phyloP scores from a whole-genome alignment of 2,113 vertebrate genomes.

The Callionymus lyra region DNA sequence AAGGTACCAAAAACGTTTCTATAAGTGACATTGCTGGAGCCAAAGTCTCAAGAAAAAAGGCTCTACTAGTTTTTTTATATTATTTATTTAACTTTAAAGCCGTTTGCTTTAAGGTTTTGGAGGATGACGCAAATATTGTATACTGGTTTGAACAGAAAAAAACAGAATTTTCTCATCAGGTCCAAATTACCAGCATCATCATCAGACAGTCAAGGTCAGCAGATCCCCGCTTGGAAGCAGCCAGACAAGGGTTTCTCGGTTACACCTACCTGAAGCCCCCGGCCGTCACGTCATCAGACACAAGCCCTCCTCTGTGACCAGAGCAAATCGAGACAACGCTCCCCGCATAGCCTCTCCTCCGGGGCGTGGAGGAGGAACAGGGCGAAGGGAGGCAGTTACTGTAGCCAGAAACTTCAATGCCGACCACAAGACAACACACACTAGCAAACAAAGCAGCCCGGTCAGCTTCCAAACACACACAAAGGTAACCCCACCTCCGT shows the following conservation, averaged over 20 bases:
- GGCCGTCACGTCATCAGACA: conserved; percentile 32
- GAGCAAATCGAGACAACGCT: not conserved
- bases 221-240: conserved; percentile 1
- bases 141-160: not conserved
- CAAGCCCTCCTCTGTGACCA: conserved; percentile 20
- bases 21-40: no score
- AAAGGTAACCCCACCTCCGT: conserved; percentile 1
- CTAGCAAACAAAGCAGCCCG: no score
- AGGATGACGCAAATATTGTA: no score
- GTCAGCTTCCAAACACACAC: not conserved
- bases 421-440: no score
- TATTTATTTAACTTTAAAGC: no score
- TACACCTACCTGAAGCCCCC: conserved; percentile 50
- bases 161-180: conserved; percentile 31
- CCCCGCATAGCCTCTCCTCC: not conserved
- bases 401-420: not conserved
- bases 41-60: no score
- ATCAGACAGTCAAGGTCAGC: conserved; percentile 29
- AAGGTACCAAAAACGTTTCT: no score
- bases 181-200: conserved; percentile 30
- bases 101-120: no score
- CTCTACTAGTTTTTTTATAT: no score
- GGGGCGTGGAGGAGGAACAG: conserved; percentile 32
- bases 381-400: conserved; percentile 31
- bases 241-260: conserved; percentile 29